phyloP scores from a whole-genome alignment of 1,140 invertebrate genomes.

The Drosophila nikananu region DNA sequence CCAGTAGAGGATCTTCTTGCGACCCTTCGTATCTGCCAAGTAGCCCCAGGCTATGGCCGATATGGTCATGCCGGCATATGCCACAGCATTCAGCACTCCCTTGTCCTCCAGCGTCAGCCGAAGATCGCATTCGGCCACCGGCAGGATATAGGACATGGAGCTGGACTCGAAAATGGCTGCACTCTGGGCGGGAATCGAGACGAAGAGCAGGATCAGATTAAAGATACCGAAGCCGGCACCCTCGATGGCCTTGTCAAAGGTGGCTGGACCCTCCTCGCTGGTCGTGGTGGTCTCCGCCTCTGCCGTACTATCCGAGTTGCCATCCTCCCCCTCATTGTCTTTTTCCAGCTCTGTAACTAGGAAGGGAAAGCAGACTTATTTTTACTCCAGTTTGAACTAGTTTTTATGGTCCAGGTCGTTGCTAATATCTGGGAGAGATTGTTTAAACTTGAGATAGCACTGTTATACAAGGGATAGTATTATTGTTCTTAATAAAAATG shows the following conservation, averaged over 20 bases:
- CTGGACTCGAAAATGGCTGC: conserved; percentile 88
- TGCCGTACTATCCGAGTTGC: conserved; percentile 53
- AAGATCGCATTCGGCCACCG: conserved; percentile 90
- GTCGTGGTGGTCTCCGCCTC: conserved; percentile 1
- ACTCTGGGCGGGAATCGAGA: conserved; percentile 88
- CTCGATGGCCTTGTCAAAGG: conserved; percentile 88
- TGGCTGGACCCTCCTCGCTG: conserved; percentile 81
- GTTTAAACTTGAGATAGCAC: neutral
- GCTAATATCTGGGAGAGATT: conserved; percentile 8
- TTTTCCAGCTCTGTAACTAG: conserved; percentile 2
- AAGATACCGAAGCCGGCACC: conserved; percentile 89
- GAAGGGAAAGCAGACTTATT: neutral
- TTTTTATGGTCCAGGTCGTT: conserved; percentile 5
- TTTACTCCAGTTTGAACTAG: neutral
- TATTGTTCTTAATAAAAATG: neutral
- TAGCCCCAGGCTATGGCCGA: conserved; percentile 94
- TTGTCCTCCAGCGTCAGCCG: conserved; percentile 88
- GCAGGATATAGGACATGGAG: conserved; percentile 89
- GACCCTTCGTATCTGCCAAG: conserved; percentile 91
- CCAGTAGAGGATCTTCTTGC: conserved; percentile 89
- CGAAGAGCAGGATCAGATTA: conserved; percentile 88
- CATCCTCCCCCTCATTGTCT: conserved; percentile 26
- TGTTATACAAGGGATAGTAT: conserved; percentile 4
- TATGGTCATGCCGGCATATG: conserved; percentile 92
- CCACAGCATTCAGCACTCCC: conserved; percentile 89